Conservation (phyloP, 92 coral and sea anemone genomes). For the Desmophyllum pertusum region DNA sequence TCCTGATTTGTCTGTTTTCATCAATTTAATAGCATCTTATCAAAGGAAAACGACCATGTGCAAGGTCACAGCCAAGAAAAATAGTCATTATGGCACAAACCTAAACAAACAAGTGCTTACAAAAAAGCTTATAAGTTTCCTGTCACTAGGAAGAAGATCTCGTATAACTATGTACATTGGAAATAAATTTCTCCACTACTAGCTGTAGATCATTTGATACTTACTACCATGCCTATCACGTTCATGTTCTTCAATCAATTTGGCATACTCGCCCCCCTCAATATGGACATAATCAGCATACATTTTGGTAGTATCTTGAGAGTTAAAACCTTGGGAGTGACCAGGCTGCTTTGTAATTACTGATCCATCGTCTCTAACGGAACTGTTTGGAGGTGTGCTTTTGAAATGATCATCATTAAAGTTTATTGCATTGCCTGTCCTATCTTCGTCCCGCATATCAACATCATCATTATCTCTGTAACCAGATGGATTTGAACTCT, state of each 20-base stretch:
- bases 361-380: background rate
- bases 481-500: background rate
- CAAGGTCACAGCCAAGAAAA: too few relatives aligned
- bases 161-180: too few relatives aligned
- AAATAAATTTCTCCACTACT: background rate
- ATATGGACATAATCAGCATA: background rate
- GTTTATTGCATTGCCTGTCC: background rate
- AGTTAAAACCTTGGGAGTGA: background rate
- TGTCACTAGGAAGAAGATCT: too few relatives aligned
- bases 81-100: too few relatives aligned
- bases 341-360: slow-evolving; percentile 13
- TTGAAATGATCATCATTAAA: background rate
- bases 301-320: background rate
- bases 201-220: background rate
- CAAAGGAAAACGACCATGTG: too few relatives aligned
- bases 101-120: too few relatives aligned
- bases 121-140: too few relatives aligned
- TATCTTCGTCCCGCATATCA: slow-evolving; percentile 7
- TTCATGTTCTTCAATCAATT: background rate
- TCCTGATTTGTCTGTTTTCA: too few relatives aligned
- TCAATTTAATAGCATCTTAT: too few relatives aligned
- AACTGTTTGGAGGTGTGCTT: background rate
- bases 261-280: background rate
- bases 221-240: background rate
- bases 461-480: background rate